Evolutionary conservation across 37 sponge, comb jelly and placozoan species (phyloP).

Genomic region (Beroe forskalii): DNA sequence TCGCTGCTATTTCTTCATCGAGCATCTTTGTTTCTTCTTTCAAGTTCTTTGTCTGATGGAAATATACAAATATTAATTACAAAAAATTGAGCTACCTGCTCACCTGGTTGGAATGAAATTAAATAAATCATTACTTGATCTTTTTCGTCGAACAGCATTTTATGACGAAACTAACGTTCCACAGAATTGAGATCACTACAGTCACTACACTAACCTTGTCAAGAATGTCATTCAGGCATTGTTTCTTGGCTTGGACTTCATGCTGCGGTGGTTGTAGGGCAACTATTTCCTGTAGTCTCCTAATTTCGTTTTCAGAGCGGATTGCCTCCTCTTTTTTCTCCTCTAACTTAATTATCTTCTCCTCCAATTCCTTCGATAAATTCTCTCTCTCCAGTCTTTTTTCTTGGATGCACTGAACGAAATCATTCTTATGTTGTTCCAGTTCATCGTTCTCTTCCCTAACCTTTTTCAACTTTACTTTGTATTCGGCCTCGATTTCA

Average conservation of each 20-base stretch:
- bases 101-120: no score
- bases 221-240: background rate
- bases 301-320: background rate
- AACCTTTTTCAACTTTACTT: background rate
- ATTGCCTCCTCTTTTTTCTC: background rate
- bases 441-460: background rate
- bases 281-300: background rate
- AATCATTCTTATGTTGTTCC: background rate
- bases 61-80: background rate
- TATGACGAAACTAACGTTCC: background rate
- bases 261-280: conserved; percentile 20
- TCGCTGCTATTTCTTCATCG: background rate
- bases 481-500: background rate
- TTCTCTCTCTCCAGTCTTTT: background rate
- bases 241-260: conserved; percentile 32
- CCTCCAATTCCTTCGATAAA: background rate
- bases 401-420: background rate
- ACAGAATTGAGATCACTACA: background rate
- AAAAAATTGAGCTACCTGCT: no score
- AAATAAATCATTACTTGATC: background rate
- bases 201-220: conserved; percentile 4
- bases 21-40: background rate
- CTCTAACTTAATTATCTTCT: background rate
- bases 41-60: background rate
- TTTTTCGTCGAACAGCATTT: background rate